phyloP scores from a whole-genome alignment of 2,797 vertebrate species.

The Argentina silus region DNA sequence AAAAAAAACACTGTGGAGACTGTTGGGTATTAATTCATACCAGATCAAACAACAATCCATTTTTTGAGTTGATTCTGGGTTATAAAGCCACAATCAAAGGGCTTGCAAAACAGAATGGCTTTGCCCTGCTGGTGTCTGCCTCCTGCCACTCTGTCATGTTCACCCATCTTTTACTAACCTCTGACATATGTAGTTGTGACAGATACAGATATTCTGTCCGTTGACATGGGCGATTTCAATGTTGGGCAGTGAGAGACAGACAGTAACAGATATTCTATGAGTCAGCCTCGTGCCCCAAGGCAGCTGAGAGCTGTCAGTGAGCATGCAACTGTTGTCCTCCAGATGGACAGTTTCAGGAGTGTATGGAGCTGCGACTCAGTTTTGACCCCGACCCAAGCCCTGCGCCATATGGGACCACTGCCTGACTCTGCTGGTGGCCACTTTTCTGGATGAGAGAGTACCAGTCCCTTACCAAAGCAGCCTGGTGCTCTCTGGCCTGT shows the following conservation, averaged over 20 bases:
- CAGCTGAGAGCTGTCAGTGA: slow-evolving; percentile 29
- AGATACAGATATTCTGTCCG: slow-evolving; percentile 56
- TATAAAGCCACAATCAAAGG: slow-evolving; percentile 4
- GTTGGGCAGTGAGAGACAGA: slow-evolving; percentile 48
- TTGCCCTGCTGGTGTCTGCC: background rate
- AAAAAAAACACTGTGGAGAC: slow-evolving; percentile 32
- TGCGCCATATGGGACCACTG: slow-evolving; percentile 29
- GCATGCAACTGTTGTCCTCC: slow-evolving; percentile 42
- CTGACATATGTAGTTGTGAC: slow-evolving; percentile 55
- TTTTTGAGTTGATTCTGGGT: background rate
- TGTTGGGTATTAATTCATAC: slow-evolving; percentile 15
- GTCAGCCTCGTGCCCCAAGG: slow-evolving; percentile 53
- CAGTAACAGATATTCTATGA: slow-evolving; percentile 56
- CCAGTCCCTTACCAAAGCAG: background rate
- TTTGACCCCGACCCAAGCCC: slow-evolving; percentile 45
- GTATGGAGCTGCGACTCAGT: slow-evolving; percentile 17
- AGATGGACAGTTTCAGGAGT: slow-evolving; percentile 29
- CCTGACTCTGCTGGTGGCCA: slow-evolving; percentile 16
- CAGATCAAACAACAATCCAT: slow-evolving; percentile 2
- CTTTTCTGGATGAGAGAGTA: slow-evolving; percentile 15
- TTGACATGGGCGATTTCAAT: slow-evolving; percentile 55
- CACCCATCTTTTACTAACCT: slow-evolving; percentile 35
- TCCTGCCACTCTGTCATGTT: slow-evolving; percentile 18
- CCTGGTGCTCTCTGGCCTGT: background rate
- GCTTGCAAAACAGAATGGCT: background rate